A percentile compares a stretch with the other conserved stretches of the same genome.
These are phyloP conservation scores for Eutolmus rufibarbis DNA, from an alignment of 2,888 invertebrate species.

Conservation along the genomic window DNA sequence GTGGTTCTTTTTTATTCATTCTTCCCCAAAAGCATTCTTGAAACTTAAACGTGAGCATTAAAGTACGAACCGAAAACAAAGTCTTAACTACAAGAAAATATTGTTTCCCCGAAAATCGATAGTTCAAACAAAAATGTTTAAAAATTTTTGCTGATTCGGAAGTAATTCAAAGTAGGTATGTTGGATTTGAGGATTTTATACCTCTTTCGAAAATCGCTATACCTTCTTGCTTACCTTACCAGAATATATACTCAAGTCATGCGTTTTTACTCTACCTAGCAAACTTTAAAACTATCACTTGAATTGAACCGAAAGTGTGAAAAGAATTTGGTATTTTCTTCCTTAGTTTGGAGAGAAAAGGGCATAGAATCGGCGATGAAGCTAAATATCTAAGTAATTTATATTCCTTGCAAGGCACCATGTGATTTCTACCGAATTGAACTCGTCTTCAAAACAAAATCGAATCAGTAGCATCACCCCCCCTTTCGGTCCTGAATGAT, in stretches of 20 bases:
- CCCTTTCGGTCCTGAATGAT: background rate
- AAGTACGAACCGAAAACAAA: background rate
- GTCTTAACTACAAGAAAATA: background rate
- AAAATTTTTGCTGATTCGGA: background rate
- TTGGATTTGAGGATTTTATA: background rate
- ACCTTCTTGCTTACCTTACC: background rate
- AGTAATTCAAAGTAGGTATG: background rate
- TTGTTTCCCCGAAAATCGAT: background rate
- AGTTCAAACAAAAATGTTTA: background rate
- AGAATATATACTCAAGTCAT: background rate
- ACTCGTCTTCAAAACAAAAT: constrained; percentile 24
- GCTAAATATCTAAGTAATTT: constrained; percentile 32
- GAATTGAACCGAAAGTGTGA: background rate
- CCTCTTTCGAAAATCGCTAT: background rate
- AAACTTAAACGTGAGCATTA: background rate
- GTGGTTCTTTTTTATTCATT: background rate
- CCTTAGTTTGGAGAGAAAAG: background rate
- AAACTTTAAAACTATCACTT: background rate
- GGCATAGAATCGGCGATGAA: background rate
- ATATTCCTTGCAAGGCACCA: constrained; percentile 17
- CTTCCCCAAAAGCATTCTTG: background rate
- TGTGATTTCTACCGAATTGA: constrained; percentile 13
- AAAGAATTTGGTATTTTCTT: background rate
- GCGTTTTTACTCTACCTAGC: background rate
- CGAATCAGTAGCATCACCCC: background rate